Conservation (phyloP, 2,888 invertebrate species). For the Epistrophella euchroma region DNA sequence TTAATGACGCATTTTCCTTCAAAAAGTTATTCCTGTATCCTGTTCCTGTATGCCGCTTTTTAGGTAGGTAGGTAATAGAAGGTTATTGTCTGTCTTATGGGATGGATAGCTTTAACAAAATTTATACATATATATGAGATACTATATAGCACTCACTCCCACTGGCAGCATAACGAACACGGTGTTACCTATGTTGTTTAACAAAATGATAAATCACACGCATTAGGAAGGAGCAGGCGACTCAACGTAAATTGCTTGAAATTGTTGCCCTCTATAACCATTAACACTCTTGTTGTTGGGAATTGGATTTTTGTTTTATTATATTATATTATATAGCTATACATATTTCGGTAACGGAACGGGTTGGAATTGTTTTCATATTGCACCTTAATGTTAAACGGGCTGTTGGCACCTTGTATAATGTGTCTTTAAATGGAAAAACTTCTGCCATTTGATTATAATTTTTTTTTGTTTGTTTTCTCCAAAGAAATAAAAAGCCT, state of each 20-base stretch:
- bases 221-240: constrained; percentile 28
- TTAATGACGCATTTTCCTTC: constrained; percentile 74
- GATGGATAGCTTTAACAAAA: constrained; percentile 54
- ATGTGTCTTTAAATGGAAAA: constrained; percentile 29
- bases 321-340: neutral
- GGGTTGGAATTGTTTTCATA: neutral
- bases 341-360: constrained; percentile 25
- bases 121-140: neutral
- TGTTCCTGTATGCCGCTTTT: constrained; percentile 2
- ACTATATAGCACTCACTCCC: neutral
- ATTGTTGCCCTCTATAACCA: constrained; percentile 51
- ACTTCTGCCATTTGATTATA: constrained; percentile 4
- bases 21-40: constrained; percentile 49
- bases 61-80: neutral
- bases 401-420: constrained; percentile 42
- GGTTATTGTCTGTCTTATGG: constrained; percentile 40
- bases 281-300: constrained; percentile 22
- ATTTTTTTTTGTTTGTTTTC: neutral
- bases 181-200: constrained; percentile 38
- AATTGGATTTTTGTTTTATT: constrained; percentile 14
- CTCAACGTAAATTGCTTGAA: constrained; percentile 43
- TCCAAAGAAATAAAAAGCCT: neutral
- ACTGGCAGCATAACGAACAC: constrained; percentile 3
- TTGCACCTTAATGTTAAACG: constrained; percentile 25
- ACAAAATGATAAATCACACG: constrained; percentile 62